Evolutionary conservation across 64 coral and sea anemone species (phyloP).

Genomic region (Stylophora pistillata): DNA sequence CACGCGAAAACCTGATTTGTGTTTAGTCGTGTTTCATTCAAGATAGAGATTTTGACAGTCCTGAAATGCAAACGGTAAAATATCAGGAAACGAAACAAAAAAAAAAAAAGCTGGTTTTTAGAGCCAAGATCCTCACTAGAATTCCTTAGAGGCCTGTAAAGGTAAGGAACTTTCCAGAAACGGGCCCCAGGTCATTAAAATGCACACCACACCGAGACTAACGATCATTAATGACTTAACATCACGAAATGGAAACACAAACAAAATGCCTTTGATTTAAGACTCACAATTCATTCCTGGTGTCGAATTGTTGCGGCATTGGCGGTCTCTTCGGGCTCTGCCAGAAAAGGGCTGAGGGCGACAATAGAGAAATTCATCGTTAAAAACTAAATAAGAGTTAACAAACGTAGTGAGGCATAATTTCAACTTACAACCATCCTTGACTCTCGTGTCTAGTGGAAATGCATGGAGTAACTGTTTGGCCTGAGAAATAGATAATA

Average conservation of each 20-base stretch:
- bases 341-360: conserved; percentile 83
- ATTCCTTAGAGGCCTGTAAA: no score
- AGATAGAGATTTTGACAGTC: no score
- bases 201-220: no score
- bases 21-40: no score
- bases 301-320: conserved; percentile 73
- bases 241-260: no score
- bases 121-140: background rate
- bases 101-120: background rate
- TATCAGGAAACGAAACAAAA: no score
- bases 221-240: no score
- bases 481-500: conserved; percentile 47
- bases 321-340: conserved; percentile 90
- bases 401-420: background rate
- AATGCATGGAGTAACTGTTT: conserved; percentile 82
- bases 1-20: no score
- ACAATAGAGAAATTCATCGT: background rate
- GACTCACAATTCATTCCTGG: conserved; percentile 76
- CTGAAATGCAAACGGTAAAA: no score
- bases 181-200: no score
- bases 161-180: no score
- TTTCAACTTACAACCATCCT: conserved; percentile 83
- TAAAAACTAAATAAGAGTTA: no score
- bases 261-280: background rate
- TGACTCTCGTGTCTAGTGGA: conserved; percentile 83